Evolutionary conservation across 2,113 vertebrate species (phyloP), one percentile per base, ranked within the genome.

Genomic region (Corythoichthys intestinalis): DNA sequence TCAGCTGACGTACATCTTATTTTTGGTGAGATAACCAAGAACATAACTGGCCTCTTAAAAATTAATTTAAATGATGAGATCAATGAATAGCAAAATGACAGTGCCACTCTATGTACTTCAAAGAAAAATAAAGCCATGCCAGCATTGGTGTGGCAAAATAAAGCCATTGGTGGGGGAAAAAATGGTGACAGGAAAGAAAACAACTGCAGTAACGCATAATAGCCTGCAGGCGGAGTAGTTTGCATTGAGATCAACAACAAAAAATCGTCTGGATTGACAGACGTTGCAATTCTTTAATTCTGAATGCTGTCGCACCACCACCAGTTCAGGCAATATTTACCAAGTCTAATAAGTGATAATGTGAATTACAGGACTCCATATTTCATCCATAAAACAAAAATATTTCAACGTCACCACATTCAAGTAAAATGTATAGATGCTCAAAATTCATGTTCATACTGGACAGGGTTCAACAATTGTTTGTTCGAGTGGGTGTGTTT

Each of bases 221-320:
- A 37, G 12, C 74, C 88, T 72, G 79, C 81, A 86, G 85, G 76
- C 73, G 88, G 88, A 62, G 83, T 75, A 81, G 59, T 86, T 73
- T 58, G 4, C 83, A 56, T 78, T 65, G 58, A 53, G 0, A 76
- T 66, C 35, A 34, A n/a, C 20, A 28, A 34, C 34, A 0, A 11
- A 44, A 17, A 8, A 4, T 46, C 35, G 14, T 69, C 50, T 72
- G 64, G 65, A 73, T 49, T 73, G 54, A 65, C 49, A 67, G 59
- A 9, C 66, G 59, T 47, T 44, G 54, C 46, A 72, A 79, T 67
- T 74, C 4, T 11, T 4, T 4, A 4, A 2, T 28, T 64, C 66
- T 71, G 58, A 35, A 65, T 53, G n/a, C 72, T 61, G 62, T 74
- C 53, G 47, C 48, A 60, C 46, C 54, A 46, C 48, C 13, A 64